Evolutionary conservation across 1,140 invertebrate genomes (phyloP).

Genomic region (Goniozus legneri): DNA sequence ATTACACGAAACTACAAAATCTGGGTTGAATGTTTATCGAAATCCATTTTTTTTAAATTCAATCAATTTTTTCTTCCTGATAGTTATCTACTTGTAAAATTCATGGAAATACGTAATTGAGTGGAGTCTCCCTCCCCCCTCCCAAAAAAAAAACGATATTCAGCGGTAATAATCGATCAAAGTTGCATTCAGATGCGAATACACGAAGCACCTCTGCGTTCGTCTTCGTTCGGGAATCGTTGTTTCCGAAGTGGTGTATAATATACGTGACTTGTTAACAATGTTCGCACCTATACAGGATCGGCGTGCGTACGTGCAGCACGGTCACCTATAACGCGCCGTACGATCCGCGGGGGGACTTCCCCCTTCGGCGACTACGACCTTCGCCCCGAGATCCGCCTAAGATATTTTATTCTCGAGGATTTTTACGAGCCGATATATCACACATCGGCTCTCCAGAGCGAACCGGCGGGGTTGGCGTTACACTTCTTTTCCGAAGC

Average conservation of each 20-base stretch:
- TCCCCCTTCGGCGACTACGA: slow-evolving; percentile 50
- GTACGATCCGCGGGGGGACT: slow-evolving; percentile 18
- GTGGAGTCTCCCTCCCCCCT: too few species aligned
- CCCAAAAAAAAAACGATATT: too few species aligned
- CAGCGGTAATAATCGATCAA: too few species aligned
- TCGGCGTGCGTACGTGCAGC: slow-evolving; percentile 17
- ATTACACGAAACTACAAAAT: too few species aligned
- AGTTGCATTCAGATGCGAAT: too few species aligned
- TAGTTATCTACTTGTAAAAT: too few species aligned
- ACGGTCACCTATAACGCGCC: slow-evolving; percentile 28
- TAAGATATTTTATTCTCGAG: slow-evolving; percentile 52
- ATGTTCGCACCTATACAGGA: slow-evolving; percentile 48
- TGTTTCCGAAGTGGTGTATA: slow-evolving; percentile 40
- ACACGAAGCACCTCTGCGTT: slow-evolving; percentile 27
- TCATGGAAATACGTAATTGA: too few species aligned
- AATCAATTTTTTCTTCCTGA: too few species aligned
- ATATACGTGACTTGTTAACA: slow-evolving; percentile 55
- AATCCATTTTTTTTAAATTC: too few species aligned
- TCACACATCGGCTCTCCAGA: slow-evolving; percentile 44
- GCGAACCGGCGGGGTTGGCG: slow-evolving; percentile 33
- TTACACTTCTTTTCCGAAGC: slow-evolving; percentile 23
- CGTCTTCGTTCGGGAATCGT: slow-evolving; percentile 21
- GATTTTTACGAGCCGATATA: slow-evolving; percentile 56
- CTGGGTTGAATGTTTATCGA: too few species aligned
- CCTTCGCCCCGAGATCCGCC: slow-evolving; percentile 49